phyloP scores from a whole-genome alignment of 2,888 invertebrate species.

The Eupithecia tripunctaria region DNA sequence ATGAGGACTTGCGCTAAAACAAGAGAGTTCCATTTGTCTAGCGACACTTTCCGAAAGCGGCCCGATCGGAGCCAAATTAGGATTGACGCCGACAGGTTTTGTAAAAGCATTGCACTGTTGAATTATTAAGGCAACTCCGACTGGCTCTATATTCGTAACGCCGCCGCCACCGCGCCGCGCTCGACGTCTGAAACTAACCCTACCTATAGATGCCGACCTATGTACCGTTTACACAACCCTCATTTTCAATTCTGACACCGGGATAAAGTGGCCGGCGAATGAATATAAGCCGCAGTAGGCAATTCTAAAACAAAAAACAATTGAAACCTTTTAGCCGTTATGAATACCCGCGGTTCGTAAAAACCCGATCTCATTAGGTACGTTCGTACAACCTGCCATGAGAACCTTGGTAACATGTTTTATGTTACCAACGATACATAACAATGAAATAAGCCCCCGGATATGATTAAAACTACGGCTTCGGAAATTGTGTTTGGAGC shows the following conservation, averaged over 20 bases:
- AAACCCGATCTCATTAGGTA: slow-evolving; percentile 40
- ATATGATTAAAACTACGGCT: slow-evolving; percentile 70
- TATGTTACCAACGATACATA: slow-evolving; percentile 32
- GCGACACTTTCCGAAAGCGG: slow-evolving; percentile 80
- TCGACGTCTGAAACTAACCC: slow-evolving; percentile 60
- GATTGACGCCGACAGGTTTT: slow-evolving; percentile 84
- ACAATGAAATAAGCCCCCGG: slow-evolving; percentile 57
- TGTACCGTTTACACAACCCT: slow-evolving; percentile 73
- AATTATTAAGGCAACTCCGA: slow-evolving; percentile 82
- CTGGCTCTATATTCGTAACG: slow-evolving; percentile 78
- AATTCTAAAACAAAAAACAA: slow-evolving; percentile 58
- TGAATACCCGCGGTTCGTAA: slow-evolving; percentile 43
- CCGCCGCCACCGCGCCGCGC: slow-evolving; percentile 48
- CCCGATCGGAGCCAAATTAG: slow-evolving; percentile 81
- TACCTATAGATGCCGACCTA: slow-evolving; percentile 53
- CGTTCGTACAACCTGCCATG: background rate
- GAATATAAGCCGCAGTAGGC: slow-evolving; percentile 65
- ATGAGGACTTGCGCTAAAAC: slow-evolving; percentile 61
- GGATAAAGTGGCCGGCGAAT: slow-evolving; percentile 73
- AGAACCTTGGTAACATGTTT: slow-evolving; percentile 1
- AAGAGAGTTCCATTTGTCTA: slow-evolving; percentile 81
- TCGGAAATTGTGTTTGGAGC: slow-evolving; percentile 71
- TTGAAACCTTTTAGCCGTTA: slow-evolving; percentile 55
- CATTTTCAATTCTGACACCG: slow-evolving; percentile 82
- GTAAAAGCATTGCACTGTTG: slow-evolving; percentile 85